Evolutionary conservation across 1,140 invertebrate genomes (phyloP).

Genomic region (Leptinotarsa texana): DNA sequence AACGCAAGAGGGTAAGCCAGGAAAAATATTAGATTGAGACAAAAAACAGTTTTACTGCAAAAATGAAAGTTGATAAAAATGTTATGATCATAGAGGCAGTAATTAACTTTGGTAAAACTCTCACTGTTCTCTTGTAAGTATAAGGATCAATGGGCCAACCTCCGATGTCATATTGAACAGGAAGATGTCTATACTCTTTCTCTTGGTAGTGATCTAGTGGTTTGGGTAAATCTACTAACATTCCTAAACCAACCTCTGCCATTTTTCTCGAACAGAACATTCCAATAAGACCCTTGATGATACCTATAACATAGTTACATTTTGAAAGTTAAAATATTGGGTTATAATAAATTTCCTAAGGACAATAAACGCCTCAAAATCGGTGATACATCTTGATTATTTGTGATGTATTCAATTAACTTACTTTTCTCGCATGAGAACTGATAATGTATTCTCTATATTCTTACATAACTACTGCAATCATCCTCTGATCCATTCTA

Average conservation of each 20-base stretch:
- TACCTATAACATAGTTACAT: slow-evolving; percentile 26
- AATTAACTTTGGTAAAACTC: slow-evolving; percentile 36
- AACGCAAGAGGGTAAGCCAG: slow-evolving; percentile 49
- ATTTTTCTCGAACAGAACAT: slow-evolving; percentile 28
- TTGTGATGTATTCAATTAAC: too few species aligned
- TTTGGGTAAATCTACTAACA: slow-evolving; percentile 56
- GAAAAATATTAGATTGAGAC: slow-evolving; percentile 52
- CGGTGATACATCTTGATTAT: too few species aligned
- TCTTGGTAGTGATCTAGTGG: slow-evolving; percentile 58
- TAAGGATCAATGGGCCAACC: slow-evolving; percentile 62
- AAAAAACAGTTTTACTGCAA: slow-evolving; percentile 49
- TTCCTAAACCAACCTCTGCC: slow-evolving; percentile 54
- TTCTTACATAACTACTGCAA: too few species aligned
- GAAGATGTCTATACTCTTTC: slow-evolving; percentile 46
- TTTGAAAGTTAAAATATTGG: not conserved
- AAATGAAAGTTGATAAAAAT: not conserved
- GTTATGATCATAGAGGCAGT: not conserved
- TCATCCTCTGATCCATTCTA: too few species aligned
- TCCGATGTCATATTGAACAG: slow-evolving; percentile 57
- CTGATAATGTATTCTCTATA: too few species aligned
- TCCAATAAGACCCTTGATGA: slow-evolving; percentile 42
- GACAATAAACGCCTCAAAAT: too few species aligned
- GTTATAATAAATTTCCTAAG: too few species aligned
- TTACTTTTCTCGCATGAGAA: too few species aligned
- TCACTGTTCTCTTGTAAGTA: slow-evolving; percentile 54